phyloP scores from a whole-genome alignment of 2,797 vertebrate species.

The Danio aesculapii region DNA sequence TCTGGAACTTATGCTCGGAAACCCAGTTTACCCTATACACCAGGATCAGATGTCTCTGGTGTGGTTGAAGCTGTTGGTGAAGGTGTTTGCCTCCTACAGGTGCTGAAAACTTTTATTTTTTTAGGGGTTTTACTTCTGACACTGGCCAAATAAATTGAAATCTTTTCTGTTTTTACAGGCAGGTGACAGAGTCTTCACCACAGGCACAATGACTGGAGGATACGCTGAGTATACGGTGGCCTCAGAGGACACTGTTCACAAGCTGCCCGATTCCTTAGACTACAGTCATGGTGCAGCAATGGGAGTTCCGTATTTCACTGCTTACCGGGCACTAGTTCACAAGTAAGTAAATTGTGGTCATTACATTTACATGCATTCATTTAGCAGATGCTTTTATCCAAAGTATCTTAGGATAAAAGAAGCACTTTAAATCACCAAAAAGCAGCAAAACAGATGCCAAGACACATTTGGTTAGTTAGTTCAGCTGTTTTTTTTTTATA shows the following conservation, averaged over 20 bases:
- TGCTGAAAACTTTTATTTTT: slow-evolving; percentile 54
- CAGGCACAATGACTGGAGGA: slow-evolving; percentile 82
- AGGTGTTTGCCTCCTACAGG: slow-evolving; percentile 83
- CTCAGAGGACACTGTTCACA: slow-evolving; percentile 77
- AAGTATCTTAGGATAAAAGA: too few relatives aligned
- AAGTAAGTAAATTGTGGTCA: slow-evolving; percentile 78
- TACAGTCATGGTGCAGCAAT: slow-evolving; percentile 89
- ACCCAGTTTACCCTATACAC: slow-evolving; percentile 87
- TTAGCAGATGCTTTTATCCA: too few relatives aligned
- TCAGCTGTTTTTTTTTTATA: too few relatives aligned
- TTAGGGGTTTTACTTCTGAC: neutral
- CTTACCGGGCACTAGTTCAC: slow-evolving; percentile 88
- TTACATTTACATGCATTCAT: too few relatives aligned
- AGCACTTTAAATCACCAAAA: too few relatives aligned
- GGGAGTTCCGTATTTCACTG: slow-evolving; percentile 91
- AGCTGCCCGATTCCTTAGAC: slow-evolving; percentile 80
- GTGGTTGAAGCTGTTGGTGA: slow-evolving; percentile 84
- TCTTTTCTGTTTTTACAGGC: slow-evolving; percentile 72
- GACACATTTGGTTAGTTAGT: too few relatives aligned
- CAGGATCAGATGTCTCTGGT: slow-evolving; percentile 88
- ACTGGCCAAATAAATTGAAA: neutral
- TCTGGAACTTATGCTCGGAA: slow-evolving; percentile 78
- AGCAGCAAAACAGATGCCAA: too few relatives aligned
- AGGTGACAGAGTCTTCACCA: slow-evolving; percentile 91
- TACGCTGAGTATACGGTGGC: slow-evolving; percentile 90